Conservation (phyloP, 2,113 vertebrate species). For the Pteruthius melanotis region DNA sequence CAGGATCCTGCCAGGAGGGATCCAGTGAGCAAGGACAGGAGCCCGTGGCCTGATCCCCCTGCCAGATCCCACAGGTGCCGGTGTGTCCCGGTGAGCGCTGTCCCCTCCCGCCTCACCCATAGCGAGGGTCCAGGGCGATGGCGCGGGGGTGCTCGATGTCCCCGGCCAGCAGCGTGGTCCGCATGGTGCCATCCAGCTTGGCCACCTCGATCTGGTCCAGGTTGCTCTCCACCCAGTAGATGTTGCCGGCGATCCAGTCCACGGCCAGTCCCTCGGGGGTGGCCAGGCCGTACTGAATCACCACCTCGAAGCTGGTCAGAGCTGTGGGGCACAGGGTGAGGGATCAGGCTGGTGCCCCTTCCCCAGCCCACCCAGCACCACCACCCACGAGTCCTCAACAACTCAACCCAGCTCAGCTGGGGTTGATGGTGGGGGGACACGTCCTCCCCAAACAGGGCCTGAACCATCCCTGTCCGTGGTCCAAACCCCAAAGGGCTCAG, state of each 20-base stretch:
- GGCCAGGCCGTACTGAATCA: conserved; percentile 94
- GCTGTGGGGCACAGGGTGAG: conserved; percentile 67
- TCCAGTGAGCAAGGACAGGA: background rate
- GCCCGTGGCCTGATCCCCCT: accelerated
- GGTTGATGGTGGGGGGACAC: accelerated
- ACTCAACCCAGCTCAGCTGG: background rate
- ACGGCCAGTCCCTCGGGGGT: conserved; percentile 94
- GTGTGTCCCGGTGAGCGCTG: accelerated
- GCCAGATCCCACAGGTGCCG: accelerated
- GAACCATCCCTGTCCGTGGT: background rate
- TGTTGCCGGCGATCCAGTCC: conserved; percentile 98
- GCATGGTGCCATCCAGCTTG: conserved; percentile 91
- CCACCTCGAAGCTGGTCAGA: conserved; percentile 94
- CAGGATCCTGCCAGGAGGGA: conserved; percentile 76
- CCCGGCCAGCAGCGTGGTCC: conserved; percentile 92
- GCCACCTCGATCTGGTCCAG: conserved; percentile 98
- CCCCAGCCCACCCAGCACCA: too few species aligned
- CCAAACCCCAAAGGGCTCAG: background rate
- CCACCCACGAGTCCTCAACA: accelerated
- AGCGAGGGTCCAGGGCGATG: conserved; percentile 92
- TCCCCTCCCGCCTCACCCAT: conserved; percentile 76
- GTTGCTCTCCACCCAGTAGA: conserved; percentile 99
- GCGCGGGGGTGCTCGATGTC: conserved; percentile 95
- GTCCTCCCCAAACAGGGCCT: accelerated
- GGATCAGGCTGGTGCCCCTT: background rate